Conservation (phyloP, 2,888 invertebrate genomes). For the Peribatodes rhomboidaria region DNA sequence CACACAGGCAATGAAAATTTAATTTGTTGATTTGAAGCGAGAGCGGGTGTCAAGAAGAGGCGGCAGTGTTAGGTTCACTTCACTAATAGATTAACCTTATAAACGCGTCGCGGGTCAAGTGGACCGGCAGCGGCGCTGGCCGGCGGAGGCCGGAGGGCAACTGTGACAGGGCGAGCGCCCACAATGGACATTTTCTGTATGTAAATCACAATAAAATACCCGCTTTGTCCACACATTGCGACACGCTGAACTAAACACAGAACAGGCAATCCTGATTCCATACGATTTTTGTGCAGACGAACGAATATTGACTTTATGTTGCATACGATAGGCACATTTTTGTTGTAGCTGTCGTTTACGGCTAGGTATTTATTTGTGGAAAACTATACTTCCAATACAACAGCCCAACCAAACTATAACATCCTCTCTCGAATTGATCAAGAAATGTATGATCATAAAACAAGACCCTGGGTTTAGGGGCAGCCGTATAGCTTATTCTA, state of each 20-base stretch:
- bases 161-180: constrained; percentile 77
- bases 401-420: no score
- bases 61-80: constrained; percentile 45
- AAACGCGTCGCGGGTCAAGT: constrained; percentile 57
- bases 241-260: constrained; percentile 80
- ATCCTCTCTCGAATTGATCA: background rate
- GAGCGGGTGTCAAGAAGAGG: constrained; percentile 28
- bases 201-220: constrained; percentile 84
- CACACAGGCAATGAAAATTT: constrained; percentile 18
- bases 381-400: background rate
- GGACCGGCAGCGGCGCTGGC: constrained; percentile 67
- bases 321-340: constrained; percentile 17
- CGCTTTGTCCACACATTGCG: constrained; percentile 82
- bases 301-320: constrained; percentile 58
- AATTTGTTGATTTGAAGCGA: constrained; percentile 24
- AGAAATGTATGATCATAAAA: constrained; percentile 10
- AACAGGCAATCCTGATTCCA: constrained; percentile 66
- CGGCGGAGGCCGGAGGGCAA: constrained; percentile 74
- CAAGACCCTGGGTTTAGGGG: background rate
- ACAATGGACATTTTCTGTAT: constrained; percentile 81
- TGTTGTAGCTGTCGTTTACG: constrained; percentile 5
- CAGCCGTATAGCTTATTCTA: background rate
- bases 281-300: constrained; percentile 54
- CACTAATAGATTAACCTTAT: constrained; percentile 53
- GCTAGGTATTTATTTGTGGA: background rate